Conservation (phyloP, 2,113 vertebrate genomes). For the Mormyrus lacerda region DNA sequence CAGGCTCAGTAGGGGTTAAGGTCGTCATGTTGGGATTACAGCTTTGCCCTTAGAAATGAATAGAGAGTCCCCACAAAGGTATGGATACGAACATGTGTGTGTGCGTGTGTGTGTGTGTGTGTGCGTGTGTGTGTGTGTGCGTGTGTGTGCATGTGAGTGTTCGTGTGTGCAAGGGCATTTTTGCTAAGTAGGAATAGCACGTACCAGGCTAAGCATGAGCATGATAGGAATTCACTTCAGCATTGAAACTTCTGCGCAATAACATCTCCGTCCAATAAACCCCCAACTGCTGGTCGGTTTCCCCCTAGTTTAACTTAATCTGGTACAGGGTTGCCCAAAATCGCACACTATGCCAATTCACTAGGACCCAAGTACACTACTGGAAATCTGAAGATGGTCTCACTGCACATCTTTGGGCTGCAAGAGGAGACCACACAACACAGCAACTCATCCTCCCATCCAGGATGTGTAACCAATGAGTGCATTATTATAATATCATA, state of each 20-base stretch:
- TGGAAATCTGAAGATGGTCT: background rate
- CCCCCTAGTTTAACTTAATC: background rate
- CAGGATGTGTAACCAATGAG: background rate
- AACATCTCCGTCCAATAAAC: background rate
- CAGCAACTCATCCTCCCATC: background rate
- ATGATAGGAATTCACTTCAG: background rate
- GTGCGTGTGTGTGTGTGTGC: background rate
- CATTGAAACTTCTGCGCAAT: background rate
- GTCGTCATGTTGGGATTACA: too few species aligned
- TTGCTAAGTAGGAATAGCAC: background rate
- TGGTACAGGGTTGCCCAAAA: background rate
- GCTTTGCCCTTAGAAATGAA: too few species aligned
- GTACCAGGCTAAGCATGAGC: background rate
- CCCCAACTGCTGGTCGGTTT: background rate
- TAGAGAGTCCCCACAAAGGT: background rate
- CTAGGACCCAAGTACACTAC: background rate
- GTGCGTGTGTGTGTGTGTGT: background rate
- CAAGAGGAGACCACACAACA: background rate
- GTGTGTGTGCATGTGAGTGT: background rate
- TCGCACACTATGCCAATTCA: background rate
- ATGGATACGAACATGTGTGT: background rate
- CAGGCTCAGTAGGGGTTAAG: too few species aligned
- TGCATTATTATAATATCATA: background rate
- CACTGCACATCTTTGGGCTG: background rate
- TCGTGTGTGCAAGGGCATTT: background rate